These are phyloP conservation scores for Eubasilissa splendida DNA, from an alignment of 2,888 invertebrate genomes.

Conservation along the genomic window DNA sequence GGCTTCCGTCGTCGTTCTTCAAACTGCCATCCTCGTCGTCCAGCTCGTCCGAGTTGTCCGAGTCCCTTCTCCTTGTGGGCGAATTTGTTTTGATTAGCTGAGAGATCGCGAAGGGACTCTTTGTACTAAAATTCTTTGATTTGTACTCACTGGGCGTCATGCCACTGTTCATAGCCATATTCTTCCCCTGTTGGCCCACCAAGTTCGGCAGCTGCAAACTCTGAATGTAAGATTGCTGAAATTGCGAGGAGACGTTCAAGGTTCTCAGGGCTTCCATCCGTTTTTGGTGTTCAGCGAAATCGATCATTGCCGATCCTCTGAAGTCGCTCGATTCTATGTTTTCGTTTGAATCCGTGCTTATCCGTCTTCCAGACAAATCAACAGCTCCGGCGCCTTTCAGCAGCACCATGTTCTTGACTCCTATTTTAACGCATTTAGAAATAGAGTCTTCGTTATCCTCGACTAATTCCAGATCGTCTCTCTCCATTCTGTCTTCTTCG, in stretches of 20 bases:
- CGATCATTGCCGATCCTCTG: conserved; percentile 69
- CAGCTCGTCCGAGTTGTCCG: conserved; percentile 68
- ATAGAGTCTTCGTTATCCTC: conserved; percentile 64
- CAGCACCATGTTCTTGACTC: conserved; percentile 71
- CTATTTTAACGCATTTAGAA: conserved; percentile 66
- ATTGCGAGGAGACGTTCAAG: conserved; percentile 61
- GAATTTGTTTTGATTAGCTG: conserved; percentile 73
- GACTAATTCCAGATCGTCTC: conserved; percentile 60
- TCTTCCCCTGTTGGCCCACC: conserved; percentile 64
- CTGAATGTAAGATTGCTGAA: conserved; percentile 71
- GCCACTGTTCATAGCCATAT: conserved; percentile 62
- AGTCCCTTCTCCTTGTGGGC: conserved; percentile 72
- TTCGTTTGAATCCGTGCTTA: conserved; percentile 72
- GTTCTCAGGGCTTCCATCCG: conserved; percentile 47
- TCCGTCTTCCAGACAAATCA: conserved; percentile 68
- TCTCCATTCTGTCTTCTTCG: conserved; percentile 63
- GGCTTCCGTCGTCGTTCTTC: conserved; percentile 52
- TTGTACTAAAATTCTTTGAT: conserved; percentile 71
- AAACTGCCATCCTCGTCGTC: conserved; percentile 64
- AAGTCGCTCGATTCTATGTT: conserved; percentile 66
- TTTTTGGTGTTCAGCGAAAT: conserved; percentile 60
- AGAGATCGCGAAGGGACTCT: conserved; percentile 74
- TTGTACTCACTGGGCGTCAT: conserved; percentile 58
- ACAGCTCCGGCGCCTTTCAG: conserved; percentile 69
- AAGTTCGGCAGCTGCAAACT: conserved; percentile 68